Percentiles rank a stretch among this genome's conserved stretches.
These are phyloP conservation scores for Cepaea hortensis DNA, from an alignment of 2,888 invertebrate genomes.

Conservation along the genomic window DNA sequence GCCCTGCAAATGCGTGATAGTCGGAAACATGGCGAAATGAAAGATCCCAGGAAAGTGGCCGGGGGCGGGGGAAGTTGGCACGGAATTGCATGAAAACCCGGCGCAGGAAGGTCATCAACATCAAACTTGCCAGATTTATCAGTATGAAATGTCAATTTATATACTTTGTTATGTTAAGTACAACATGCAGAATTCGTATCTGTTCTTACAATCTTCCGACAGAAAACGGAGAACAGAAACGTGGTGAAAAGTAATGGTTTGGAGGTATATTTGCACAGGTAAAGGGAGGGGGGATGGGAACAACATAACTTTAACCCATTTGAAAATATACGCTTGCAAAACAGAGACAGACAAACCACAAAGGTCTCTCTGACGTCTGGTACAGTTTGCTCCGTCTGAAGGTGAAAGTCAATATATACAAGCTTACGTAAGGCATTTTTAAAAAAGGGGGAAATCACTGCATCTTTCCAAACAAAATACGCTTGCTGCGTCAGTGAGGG, in stretches of 20 bases:
- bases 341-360: background rate
- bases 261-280: background rate
- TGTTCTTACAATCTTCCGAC: conserved; percentile 23
- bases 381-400: background rate
- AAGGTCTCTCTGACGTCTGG: conserved; percentile 9
- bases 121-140: background rate
- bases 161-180: background rate
- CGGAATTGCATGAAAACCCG: background rate
- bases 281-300: background rate
- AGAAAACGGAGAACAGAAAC: background rate
- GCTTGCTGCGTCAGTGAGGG: background rate
- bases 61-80: background rate
- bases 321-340: background rate
- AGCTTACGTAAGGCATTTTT: background rate
- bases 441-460: no score
- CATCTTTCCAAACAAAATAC: background rate
- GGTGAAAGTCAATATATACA: background rate
- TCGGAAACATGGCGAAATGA: background rate
- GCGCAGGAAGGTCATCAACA: background rate
- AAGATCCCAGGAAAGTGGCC: background rate
- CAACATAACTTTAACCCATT: background rate
- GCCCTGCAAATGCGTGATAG: background rate
- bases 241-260: background rate
- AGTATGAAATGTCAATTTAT: conserved; percentile 1
- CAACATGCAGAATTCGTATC: conserved; percentile 54